Percentiles rank a stretch among this genome's conserved stretches.
phyloP scores from a whole-genome alignment of 1,140 invertebrate species.

The Hyposmocoma kahamanoa region DNA sequence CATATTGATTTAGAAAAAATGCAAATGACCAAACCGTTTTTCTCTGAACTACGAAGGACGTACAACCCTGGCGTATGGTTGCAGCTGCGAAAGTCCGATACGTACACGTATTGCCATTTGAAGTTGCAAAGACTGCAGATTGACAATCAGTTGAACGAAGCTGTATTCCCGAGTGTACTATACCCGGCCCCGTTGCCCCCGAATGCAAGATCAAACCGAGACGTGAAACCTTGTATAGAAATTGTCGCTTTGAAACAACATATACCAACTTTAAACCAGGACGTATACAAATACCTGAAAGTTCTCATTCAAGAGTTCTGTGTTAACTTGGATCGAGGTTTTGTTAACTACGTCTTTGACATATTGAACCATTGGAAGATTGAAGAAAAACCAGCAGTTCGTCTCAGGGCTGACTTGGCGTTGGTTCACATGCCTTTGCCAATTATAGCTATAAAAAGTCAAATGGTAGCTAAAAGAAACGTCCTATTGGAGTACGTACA shows the following conservation, averaged over 20 bases:
- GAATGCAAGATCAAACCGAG: conserved; percentile 45
- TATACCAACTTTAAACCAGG: conserved; percentile 73
- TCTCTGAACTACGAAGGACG: conserved; percentile 82
- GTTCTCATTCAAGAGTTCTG: conserved; percentile 82
- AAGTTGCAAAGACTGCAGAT: conserved; percentile 81
- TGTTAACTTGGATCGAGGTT: conserved; percentile 84
- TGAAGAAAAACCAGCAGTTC: conserved; percentile 71
- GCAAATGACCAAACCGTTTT: conserved; percentile 92
- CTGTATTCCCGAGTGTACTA: conserved; percentile 86
- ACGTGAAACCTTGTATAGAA: conserved; percentile 81
- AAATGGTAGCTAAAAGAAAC: conserved; percentile 44
- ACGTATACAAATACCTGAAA: conserved; percentile 82
- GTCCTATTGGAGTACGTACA: conserved; percentile 80
- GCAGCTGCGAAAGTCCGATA: conserved; percentile 81
- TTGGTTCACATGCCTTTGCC: conserved; percentile 75
- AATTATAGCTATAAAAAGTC: conserved; percentile 60
- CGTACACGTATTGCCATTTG: conserved; percentile 79
- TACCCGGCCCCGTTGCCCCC: conserved; percentile 71
- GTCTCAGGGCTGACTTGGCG: conserved; percentile 75
- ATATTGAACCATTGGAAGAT: conserved; percentile 74
- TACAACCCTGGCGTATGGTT: conserved; percentile 86
- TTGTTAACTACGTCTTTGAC: conserved; percentile 78
- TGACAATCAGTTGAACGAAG: conserved; percentile 86
- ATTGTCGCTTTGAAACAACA: conserved; percentile 77
- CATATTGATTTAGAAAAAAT: conserved; percentile 89